A percentile compares a stretch with the other conserved stretches of the same genome.
Evolutionary conservation across 2,113 vertebrate species (phyloP).

Genomic region (Grammomys surdaster): DNA sequence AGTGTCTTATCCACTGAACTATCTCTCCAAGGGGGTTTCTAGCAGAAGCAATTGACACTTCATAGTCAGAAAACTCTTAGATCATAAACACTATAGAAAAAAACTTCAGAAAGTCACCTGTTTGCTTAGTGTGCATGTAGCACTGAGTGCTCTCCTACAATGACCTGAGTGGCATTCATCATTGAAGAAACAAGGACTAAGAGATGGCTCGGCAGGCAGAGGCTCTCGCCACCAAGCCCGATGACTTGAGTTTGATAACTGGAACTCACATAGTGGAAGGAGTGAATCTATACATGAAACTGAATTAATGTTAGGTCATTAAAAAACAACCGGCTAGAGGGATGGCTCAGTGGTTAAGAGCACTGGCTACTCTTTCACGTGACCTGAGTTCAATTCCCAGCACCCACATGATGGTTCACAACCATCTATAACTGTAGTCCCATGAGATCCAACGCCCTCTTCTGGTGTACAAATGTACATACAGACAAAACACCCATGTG

Average conservation of each 20-base stretch:
- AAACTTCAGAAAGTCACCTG: not conserved
- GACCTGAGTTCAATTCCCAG: not conserved
- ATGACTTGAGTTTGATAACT: not conserved
- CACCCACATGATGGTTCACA: no score
- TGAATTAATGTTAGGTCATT: slow-evolving; percentile 16
- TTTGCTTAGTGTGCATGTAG: not conserved
- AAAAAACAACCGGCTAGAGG: not conserved
- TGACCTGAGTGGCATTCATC: not conserved
- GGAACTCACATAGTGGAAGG: not conserved
- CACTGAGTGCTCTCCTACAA: not conserved
- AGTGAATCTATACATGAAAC: not conserved
- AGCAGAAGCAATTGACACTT: not conserved
- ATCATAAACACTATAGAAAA: not conserved
- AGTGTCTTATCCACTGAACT: not conserved
- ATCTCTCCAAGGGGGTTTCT: not conserved
- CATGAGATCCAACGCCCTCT: no score
- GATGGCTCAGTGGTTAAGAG: not conserved
- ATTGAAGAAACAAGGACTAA: not conserved
- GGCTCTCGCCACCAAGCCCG: not conserved
- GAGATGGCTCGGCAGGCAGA: not conserved
- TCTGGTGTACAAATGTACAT: no score
- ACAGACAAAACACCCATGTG: no score
- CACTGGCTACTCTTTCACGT: not conserved
- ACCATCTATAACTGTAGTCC: no score
- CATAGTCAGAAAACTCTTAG: not conserved